Conservation (phyloP, 2,113 vertebrate species). For the Hoplias malabaricus region DNA sequence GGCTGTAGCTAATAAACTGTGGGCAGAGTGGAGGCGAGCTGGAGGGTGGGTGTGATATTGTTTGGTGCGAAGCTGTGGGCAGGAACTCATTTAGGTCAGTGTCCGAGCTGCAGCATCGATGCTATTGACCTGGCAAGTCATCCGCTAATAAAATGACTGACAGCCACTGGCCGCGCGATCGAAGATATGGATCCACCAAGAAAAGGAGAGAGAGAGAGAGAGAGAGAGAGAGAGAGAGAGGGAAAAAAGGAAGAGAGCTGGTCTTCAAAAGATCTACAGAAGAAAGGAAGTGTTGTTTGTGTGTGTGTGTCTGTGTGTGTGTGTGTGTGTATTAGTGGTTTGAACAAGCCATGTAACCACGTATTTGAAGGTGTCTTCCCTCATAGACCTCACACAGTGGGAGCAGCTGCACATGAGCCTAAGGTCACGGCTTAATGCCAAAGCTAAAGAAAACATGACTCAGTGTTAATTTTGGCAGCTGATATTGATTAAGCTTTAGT, state of each 20-base stretch:
- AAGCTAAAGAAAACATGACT: too few relatives aligned
- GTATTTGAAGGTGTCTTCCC: too few relatives aligned
- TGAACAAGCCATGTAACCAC: slow-evolving; percentile 1
- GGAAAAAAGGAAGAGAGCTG: slow-evolving; percentile 47
- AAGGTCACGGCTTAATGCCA: too few relatives aligned
- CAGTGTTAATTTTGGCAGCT: too few relatives aligned
- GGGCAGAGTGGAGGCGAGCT: slow-evolving; percentile 2
- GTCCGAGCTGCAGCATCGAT: slow-evolving; percentile 67
- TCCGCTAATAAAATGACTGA: slow-evolving; percentile 75
- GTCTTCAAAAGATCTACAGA: slow-evolving; percentile 54
- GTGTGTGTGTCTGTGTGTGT: too few relatives aligned
- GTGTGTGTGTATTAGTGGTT: slow-evolving; percentile 30
- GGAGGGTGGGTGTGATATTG: slow-evolving; percentile 54
- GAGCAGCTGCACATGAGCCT: too few relatives aligned
- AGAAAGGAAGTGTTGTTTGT: slow-evolving; percentile 43
- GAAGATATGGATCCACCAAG: slow-evolving; percentile 71
- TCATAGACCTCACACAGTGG: too few relatives aligned
- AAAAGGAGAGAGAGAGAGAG: slow-evolving; percentile 43
- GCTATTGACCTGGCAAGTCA: slow-evolving; percentile 70
- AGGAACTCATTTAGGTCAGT: slow-evolving; percentile 68
- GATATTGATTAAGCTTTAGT: too few relatives aligned
- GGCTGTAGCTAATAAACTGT: background rate
- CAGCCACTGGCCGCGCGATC: slow-evolving; percentile 69
- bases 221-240: slow-evolving; percentile 47
- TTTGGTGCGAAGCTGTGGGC: slow-evolving; percentile 46